Evolutionary conservation across 2,113 vertebrate species (phyloP).

Genomic region (Vimba vimba): DNA sequence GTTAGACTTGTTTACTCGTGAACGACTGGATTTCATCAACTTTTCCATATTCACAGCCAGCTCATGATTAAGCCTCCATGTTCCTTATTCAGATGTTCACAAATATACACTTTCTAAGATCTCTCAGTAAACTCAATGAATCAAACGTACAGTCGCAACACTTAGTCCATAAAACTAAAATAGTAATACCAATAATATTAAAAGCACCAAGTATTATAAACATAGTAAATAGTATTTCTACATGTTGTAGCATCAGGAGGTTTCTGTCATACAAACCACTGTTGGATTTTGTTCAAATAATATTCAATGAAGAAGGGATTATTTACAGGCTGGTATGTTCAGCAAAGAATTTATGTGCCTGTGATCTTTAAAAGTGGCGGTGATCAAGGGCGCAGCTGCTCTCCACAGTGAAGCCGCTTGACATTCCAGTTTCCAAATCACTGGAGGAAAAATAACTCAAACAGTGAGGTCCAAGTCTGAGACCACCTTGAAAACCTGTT

Average conservation of each 20-base stretch:
- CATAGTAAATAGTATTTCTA: too few species aligned
- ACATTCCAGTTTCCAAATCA: constrained; percentile 3
- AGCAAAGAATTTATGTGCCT: background rate
- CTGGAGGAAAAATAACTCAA: background rate
- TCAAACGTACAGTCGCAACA: too few species aligned
- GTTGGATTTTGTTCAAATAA: too few species aligned
- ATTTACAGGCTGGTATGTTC: too few species aligned
- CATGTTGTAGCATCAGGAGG: too few species aligned
- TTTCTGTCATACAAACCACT: too few species aligned
- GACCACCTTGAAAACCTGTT: background rate
- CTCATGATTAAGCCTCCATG: background rate
- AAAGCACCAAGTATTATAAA: too few species aligned
- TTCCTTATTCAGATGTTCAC: background rate
- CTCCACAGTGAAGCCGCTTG: background rate
- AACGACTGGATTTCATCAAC: constrained; percentile 32
- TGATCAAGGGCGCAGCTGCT: constrained; percentile 1
- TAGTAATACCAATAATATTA: too few species aligned
- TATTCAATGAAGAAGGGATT: too few species aligned
- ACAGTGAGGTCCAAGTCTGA: background rate
- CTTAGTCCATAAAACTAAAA: too few species aligned
- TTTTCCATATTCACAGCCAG: background rate
- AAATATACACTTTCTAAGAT: background rate
- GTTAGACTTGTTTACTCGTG: background rate
- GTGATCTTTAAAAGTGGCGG: background rate
- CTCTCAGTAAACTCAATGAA: too few species aligned